A percentile compares a stretch with the other conserved stretches of the same genome.
phyloP scores from a whole-genome alignment of 2,113 vertebrate species.

The Microcebus griseorufus region DNA sequence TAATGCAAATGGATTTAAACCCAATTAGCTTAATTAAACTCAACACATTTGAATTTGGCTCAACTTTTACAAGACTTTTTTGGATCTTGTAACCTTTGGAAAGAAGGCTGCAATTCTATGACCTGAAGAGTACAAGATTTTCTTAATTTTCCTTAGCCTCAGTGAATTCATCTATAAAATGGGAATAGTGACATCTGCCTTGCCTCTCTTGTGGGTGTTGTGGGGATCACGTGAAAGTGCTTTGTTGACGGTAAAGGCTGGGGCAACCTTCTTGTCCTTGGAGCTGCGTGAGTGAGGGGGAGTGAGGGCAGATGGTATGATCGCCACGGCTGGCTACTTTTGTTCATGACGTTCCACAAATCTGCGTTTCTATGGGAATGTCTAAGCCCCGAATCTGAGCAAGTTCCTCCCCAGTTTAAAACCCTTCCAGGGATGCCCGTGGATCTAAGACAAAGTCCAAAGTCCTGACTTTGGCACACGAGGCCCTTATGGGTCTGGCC shows the following conservation, averaged over 20 bases:
- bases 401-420: neutral
- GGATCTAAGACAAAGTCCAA: neutral
- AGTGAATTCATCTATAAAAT: neutral
- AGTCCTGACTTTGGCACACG: neutral
- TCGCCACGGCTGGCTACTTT: neutral
- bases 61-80: neutral
- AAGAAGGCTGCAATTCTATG: neutral
- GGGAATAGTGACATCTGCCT: neutral
- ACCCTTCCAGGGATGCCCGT: neutral
- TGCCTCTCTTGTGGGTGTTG: neutral
- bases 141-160: neutral
- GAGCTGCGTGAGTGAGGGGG: neutral
- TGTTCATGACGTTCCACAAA: neutral
- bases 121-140: neutral
- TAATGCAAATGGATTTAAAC: slow-evolving; percentile 22
- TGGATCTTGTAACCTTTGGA: neutral
- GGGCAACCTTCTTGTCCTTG: neutral
- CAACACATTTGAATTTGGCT: slow-evolving; percentile 22
- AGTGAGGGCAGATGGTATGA: neutral
- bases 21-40: slow-evolving; percentile 18
- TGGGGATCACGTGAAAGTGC: neutral
- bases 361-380: neutral
- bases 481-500: neutral
- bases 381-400: neutral
- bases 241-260: neutral